Evolutionary conservation across 2,888 invertebrate species (phyloP).

Genomic region (Selenia dentaria): DNA sequence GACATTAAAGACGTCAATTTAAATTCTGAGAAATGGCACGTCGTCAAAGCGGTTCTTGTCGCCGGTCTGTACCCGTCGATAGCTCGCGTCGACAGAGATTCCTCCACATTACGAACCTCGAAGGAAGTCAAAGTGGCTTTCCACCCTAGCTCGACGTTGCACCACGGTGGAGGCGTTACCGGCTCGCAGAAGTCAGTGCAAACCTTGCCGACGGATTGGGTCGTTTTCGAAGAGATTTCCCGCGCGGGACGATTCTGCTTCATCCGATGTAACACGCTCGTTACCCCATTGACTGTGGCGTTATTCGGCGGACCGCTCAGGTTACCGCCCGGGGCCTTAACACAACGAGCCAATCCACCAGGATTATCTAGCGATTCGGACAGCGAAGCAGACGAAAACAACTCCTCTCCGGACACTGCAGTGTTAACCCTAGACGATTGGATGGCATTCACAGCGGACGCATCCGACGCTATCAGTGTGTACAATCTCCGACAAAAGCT

Average conservation of each 20-base stretch:
- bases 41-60: constrained; percentile 95
- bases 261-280: constrained; percentile 91
- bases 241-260: constrained; percentile 88
- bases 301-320: constrained; percentile 90
- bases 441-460: constrained; percentile 89
- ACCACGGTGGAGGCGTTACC: constrained; percentile 79
- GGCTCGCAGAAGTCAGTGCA: constrained; percentile 61
- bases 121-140: constrained; percentile 82
- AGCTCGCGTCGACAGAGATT: constrained; percentile 88
- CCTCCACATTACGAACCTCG: constrained; percentile 86
- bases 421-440: constrained; percentile 89
- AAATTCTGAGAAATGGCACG: constrained; percentile 94
- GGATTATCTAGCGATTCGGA: constrained; percentile 76
- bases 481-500: constrained; percentile 89
- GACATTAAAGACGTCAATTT: constrained; percentile 88
- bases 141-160: constrained; percentile 86
- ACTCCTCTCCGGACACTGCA: constrained; percentile 64
- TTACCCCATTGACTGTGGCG: constrained; percentile 92
- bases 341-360: constrained; percentile 73
- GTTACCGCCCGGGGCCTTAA: constrained; percentile 77
- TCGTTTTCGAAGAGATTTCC: constrained; percentile 94
- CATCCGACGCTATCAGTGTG: constrained; percentile 87
- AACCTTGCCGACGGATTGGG: constrained; percentile 91
- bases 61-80: constrained; percentile 96
- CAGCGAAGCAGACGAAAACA: constrained; percentile 70